These are phyloP conservation scores for Acheta domesticus DNA, from an alignment of 2,888 invertebrate species.

Conservation along the genomic window DNA sequence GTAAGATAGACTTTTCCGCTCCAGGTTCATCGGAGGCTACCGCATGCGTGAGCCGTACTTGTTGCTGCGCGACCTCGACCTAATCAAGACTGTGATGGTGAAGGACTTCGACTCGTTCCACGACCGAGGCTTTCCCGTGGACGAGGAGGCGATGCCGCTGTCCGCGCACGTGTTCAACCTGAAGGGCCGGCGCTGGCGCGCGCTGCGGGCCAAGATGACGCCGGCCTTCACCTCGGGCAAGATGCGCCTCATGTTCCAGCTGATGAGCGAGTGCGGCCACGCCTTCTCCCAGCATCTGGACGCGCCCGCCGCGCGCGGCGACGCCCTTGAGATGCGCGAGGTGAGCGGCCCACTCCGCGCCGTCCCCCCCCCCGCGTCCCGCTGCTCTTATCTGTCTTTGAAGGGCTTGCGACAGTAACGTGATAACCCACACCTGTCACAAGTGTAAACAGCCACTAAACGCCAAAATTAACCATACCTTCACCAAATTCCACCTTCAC, in stretches of 20 bases:
- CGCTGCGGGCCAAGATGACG: neutral
- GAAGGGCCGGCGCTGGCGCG: neutral
- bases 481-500: too few species aligned
- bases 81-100: neutral
- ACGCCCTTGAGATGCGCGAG: neutral
- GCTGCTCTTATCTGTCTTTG: too few species aligned
- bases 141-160: neutral
- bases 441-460: too few species aligned
- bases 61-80: neutral
- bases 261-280: neutral
- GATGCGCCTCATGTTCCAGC: neutral
- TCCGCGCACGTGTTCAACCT: neutral
- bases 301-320: neutral
- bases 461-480: too few species aligned
- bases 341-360: neutral
- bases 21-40: neutral
- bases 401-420: too few species aligned
- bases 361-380: too few species aligned
- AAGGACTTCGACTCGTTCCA: slow-evolving; percentile 5
- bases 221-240: neutral
- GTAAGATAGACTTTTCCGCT: too few species aligned
- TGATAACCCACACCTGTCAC: too few species aligned
- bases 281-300: neutral
- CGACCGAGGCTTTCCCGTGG: neutral
- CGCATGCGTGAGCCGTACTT: neutral